Percentiles rank a stretch among this genome's conserved stretches.
Conservation (phyloP, 2,888 invertebrate species). For the Mythimna vitellina region DNA sequence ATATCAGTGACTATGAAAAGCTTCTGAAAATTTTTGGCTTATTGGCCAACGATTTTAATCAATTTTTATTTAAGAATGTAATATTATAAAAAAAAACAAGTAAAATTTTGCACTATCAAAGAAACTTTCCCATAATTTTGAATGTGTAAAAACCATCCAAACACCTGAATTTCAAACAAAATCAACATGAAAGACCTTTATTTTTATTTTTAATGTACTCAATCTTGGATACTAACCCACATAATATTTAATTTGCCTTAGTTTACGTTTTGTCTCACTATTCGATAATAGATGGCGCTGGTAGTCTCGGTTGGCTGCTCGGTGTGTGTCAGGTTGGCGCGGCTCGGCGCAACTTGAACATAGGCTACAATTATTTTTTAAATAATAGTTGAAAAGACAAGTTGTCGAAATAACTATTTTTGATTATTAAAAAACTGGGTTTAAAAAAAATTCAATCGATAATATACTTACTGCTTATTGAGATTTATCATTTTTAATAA, state of each 20-base stretch:
- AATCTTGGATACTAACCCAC: background rate
- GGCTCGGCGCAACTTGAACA: background rate
- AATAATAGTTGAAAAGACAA: background rate
- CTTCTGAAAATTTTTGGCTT: background rate
- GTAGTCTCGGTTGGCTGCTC: constrained; percentile 33
- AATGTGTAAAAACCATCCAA: too few species aligned
- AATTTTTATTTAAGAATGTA: background rate
- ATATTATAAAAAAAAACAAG: background rate
- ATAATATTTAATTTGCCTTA: background rate
- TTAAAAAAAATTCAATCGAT: too few species aligned
- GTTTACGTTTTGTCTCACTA: constrained; percentile 55
- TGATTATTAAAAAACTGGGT: background rate
- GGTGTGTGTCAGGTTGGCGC: background rate
- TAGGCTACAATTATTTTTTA: background rate
- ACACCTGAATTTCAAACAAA: background rate
- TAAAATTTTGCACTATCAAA: background rate
- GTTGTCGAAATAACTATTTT: too few species aligned
- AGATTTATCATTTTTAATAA: too few species aligned
- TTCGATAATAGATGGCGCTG: constrained; percentile 80
- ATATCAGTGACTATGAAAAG: background rate
- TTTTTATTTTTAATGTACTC: too few species aligned
- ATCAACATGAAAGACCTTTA: background rate
- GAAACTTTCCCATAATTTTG: too few species aligned
- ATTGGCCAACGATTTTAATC: background rate
- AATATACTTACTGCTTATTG: background rate